Base-by-base conservation (phyloP, 2,113 vertebrate species). In the Campylomormyrus numenius region DNA sequence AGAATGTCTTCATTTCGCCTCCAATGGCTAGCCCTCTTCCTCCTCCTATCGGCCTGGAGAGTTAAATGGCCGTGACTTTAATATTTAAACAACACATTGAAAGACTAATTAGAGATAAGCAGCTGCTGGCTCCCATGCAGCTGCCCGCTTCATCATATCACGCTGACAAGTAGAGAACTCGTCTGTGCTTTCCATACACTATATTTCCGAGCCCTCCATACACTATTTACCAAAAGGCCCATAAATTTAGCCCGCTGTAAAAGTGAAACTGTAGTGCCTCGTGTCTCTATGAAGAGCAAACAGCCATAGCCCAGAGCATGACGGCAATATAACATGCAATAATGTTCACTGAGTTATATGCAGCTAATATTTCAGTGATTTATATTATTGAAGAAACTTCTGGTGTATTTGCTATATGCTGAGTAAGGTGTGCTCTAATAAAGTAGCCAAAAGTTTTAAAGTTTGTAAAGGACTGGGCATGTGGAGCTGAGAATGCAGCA, bases 71-170 rank as follows among this genome's bases (percentile, higher is more conserved):
- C 27, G 3, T 17, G 89, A 31, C 84, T 56, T 86, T 56, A 27
- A 85, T 52, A 46, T 85, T 90, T 90, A 66, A 70, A 48, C 83
- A 66, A 48, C 83, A 66, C 56, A 31, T 10, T 48, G 42, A 48
- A 86, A 77, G 52, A 50, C n/a, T 27, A 85, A 90, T 39, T 86
- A 31, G 6, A 48, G 84, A 90, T 89, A 84, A 89, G 50, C 17
- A 89, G 52, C 89, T 52, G 45, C 50, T 46, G 21, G 17, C 24
- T 58, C 89, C 84, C 21, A 45, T 3, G 2, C 27, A 50, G 21
- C 66, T 50, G 83, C 56, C 56, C 46, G 66, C 84, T 90, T 90
- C 62, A 86, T 89, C 89, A 53, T 83, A 89, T 62, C 31, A 21
- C n/a, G 89, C 89, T 70, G 56, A 86, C 89, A 86, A 74, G 21